Evolutionary conservation across 2,113 vertebrate species (phyloP).

Genomic region (Mesoclemmys tuberculata): DNA sequence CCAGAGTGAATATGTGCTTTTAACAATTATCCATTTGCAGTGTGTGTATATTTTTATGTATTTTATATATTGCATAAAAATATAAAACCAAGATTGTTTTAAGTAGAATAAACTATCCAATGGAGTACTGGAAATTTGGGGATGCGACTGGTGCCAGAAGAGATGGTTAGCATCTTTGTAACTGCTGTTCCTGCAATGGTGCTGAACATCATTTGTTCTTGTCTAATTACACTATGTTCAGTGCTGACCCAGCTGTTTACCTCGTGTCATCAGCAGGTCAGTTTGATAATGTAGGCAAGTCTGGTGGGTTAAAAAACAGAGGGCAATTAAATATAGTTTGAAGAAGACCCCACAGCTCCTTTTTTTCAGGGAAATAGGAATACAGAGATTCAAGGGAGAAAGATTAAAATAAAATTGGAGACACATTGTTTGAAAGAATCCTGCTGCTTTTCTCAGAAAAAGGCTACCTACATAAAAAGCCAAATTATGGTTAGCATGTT

Average conservation of each 20-base stretch:
- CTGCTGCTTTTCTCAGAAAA: neutral
- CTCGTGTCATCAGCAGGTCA: neutral
- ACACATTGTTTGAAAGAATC: neutral
- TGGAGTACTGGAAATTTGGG: neutral
- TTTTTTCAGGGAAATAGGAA: neutral
- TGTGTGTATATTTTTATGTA: accelerated
- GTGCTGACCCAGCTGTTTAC: accelerated
- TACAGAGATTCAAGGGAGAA: neutral
- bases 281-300: neutral
- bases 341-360: neutral
- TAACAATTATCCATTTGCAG: neutral
- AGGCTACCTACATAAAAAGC: neutral
- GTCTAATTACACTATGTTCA: neutral
- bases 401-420: neutral
- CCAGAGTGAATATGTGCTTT: accelerated
- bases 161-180: neutral
- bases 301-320: neutral
- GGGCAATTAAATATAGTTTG: neutral
- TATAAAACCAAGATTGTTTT: neutral
- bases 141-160: neutral
- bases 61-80: neutral
- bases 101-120: neutral
- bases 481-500: neutral
- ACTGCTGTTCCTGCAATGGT: neutral
- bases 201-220: neutral